phyloP scores from a whole-genome alignment of 2,888 invertebrate genomes.

The Exephanes ischioxanthus region DNA sequence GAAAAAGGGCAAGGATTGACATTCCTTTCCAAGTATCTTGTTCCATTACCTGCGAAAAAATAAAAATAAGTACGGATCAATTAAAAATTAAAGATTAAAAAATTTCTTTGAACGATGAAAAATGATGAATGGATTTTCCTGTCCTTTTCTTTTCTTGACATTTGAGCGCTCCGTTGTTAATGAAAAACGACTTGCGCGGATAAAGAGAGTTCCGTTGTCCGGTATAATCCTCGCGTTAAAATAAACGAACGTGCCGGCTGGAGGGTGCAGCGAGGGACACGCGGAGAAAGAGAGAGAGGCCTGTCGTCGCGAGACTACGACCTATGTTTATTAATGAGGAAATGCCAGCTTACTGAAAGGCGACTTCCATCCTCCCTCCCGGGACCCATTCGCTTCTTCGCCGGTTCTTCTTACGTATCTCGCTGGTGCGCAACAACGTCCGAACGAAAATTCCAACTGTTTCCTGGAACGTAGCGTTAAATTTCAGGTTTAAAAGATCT shows the following conservation, averaged over 20 bases:
- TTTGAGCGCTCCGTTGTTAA: neutral
- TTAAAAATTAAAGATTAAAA: too few species aligned
- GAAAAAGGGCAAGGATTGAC: neutral
- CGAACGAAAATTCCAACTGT: slow-evolving; percentile 35
- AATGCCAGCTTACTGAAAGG: slow-evolving; percentile 48
- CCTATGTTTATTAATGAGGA: slow-evolving; percentile 59
- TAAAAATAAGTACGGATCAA: too few species aligned
- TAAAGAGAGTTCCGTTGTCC: slow-evolving; percentile 6
- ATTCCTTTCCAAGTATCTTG: neutral
- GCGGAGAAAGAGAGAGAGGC: slow-evolving; percentile 19
- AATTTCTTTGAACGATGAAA: neutral
- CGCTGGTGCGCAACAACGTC: neutral
- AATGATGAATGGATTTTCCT: neutral
- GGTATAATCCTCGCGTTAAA: slow-evolving; percentile 8
- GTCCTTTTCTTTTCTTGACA: neutral
- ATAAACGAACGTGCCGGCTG: neutral
- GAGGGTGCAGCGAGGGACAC: neutral
- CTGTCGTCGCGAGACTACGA: slow-evolving; percentile 46
- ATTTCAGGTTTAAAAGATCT: slow-evolving; percentile 8
- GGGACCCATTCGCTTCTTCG: neutral
- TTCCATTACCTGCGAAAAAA: neutral
- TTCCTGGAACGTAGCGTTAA: neutral
- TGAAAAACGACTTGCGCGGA: neutral
- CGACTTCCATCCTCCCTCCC: neutral
- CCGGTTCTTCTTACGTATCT: slow-evolving; percentile 1